Evolutionary conservation across 2,113 vertebrate species (phyloP).

Genomic region (Ochotona curzoniae): DNA sequence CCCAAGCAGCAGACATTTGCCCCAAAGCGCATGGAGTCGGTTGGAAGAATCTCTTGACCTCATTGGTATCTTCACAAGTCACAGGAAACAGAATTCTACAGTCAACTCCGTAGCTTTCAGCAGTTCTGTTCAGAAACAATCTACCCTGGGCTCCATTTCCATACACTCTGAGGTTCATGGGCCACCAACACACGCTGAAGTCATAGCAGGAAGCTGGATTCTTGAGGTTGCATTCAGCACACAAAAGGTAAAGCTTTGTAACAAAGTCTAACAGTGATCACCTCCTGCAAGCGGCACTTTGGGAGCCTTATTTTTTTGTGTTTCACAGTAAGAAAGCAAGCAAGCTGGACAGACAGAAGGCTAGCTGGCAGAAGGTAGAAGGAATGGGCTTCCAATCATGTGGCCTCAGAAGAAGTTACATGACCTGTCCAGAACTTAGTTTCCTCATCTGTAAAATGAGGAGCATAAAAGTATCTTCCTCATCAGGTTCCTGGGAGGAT

Average conservation of each 20-base stretch:
- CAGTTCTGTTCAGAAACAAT: neutral
- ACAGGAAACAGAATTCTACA: neutral
- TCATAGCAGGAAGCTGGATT: neutral
- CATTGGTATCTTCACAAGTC: neutral
- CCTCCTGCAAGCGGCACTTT: neutral
- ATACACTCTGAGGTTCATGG: neutral
- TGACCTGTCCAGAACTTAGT: neutral
- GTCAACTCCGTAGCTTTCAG: neutral
- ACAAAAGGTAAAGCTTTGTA: neutral
- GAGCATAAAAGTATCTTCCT: neutral
- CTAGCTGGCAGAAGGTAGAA: neutral
- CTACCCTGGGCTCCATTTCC: neutral
- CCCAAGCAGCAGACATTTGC: neutral
- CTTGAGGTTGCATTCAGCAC: neutral
- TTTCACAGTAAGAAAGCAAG: neutral
- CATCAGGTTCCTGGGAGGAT: neutral
- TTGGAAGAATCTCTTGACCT: neutral
- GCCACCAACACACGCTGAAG: neutral
- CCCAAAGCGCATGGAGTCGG: neutral
- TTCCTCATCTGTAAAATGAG: conserved; percentile 34
- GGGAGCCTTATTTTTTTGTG: neutral
- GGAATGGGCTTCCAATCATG: too few species aligned
- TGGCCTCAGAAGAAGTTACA: neutral
- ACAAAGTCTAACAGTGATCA: neutral
- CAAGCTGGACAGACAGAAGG: neutral